Evolutionary conservation across 2,113 vertebrate species (phyloP), one percentile per base, ranked within the genome.

Genomic region (Morone chrysops): DNA sequence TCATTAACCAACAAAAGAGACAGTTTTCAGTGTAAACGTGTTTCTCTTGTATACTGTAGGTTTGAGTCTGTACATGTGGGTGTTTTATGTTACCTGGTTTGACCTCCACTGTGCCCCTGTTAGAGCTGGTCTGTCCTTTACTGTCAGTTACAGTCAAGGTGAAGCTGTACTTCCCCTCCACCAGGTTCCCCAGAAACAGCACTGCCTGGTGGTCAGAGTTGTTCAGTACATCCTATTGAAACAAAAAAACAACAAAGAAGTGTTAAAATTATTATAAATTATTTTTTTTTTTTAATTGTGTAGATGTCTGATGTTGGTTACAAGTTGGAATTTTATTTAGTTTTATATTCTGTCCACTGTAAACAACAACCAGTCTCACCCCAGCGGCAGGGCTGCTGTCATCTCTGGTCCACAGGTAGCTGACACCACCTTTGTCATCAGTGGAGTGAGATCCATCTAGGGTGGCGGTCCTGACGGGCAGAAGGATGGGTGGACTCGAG

Each of bases 301-400:
- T 20, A 6, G 12, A n/a, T 8, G 14, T 20, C 18, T 36, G 10
- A 53, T 20, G 9, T 9, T 31, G 22, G 22, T 20, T n/a, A 59
- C 51, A 45, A 31, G 5, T 1, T 56, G 17, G 7, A 25, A 25
- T 25, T 25, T 17, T 20, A 5, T 53, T 20, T 53, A 8, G 51
- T 53, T 53, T 53, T 53, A 53, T 20, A 53, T 51, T 18, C 17
- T 12, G 10, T 56, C 2, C 11, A 14, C 56, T 5, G 11, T 56
- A 11, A 56, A 22, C 16, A 20, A 36, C 18, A 38, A 5, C 11
- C 41, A 40, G n/a, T 17, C 97, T 96, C 80, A 99, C 98, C 94
- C 98, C 98, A 67, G 98, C 97, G 0, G 98, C 98, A 59, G 98
- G 98, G 63, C 98, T 99, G 65, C 88, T 95, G 25, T 97, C 97